Evolutionary conservation across 2,888 invertebrate species (phyloP).

Genomic region (Ormyrus labotus): DNA sequence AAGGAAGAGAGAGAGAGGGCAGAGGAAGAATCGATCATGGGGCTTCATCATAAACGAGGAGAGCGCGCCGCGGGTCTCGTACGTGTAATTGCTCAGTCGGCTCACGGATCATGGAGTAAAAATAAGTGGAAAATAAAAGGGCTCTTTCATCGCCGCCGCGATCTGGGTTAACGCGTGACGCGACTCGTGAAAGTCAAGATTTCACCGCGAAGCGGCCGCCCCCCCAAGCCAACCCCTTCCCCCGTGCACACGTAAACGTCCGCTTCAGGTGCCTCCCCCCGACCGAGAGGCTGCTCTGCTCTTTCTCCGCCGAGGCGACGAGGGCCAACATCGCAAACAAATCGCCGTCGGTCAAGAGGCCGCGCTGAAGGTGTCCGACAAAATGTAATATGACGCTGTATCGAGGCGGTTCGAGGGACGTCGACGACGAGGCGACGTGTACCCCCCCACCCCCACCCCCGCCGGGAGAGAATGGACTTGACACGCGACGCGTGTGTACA

Average conservation of each 20-base stretch:
- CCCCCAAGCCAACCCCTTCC: neutral
- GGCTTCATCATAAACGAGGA: too few species aligned
- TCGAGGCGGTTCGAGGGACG: neutral
- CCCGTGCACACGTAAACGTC: too few species aligned
- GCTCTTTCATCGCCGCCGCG: conserved; percentile 45
- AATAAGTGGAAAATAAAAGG: conserved; percentile 41
- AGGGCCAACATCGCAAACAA: conserved; percentile 8
- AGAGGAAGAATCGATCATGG: too few species aligned
- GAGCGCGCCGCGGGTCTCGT: neutral
- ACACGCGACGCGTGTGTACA: too few species aligned
- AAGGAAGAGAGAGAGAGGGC: too few species aligned
- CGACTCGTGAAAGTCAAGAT: conserved; percentile 47
- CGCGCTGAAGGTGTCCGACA: neutral
- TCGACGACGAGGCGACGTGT: too few species aligned
- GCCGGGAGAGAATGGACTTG: too few species aligned
- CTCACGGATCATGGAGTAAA: conserved; percentile 33
- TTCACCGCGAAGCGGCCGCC: neutral
- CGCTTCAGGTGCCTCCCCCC: too few species aligned
- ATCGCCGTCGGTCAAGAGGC: conserved; percentile 9
- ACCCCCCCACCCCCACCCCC: too few species aligned
- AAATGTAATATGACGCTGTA: conserved; percentile 34
- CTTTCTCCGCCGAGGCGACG: too few species aligned
- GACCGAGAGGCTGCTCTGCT: too few species aligned
- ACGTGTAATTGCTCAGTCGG: conserved; percentile 37
- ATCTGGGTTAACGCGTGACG: conserved; percentile 50